Percentiles rank a stretch among this genome's conserved stretches.
Conservation (phyloP, 2,113 vertebrate genomes). For the Xenopus laevis region DNA sequence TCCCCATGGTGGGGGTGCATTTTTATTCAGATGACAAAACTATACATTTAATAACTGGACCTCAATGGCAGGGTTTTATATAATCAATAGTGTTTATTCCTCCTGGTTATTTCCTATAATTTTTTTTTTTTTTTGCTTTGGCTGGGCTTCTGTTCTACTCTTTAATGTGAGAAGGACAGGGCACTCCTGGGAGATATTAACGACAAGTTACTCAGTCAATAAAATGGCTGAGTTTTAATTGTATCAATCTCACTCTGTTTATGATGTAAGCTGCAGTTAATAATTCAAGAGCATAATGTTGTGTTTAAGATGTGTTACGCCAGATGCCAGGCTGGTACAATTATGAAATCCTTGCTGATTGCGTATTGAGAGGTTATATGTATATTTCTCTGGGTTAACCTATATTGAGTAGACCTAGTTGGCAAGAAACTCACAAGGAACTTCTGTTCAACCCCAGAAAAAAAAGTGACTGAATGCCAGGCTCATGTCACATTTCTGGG, state of each 20-base stretch:
- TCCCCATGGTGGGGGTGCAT: neutral
- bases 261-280: constrained; percentile 35
- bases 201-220: constrained; percentile 22
- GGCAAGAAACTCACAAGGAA: neutral
- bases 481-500: constrained; percentile 9
- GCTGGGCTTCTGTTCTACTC: neutral
- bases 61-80: neutral
- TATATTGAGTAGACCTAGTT: no score
- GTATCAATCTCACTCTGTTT: constrained; percentile 18
- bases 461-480: constrained; percentile 3
- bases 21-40: no score
- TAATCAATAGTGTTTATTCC: constrained; percentile 3
- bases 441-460: neutral
- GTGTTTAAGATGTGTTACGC: constrained; percentile 3
- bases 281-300: constrained; percentile 27
- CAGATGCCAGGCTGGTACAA: constrained; percentile 26
- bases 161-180: constrained; percentile 5
- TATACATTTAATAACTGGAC: no score
- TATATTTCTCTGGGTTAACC: no score
- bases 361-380: neutral
- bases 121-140: neutral
- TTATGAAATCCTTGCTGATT: neutral
- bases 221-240: constrained; percentile 25
- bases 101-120: constrained; percentile 4
- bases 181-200: constrained; percentile 22